Evolutionary conservation across 2,797 vertebrate genomes (phyloP).

Genomic region (Sebastes minor): DNA sequence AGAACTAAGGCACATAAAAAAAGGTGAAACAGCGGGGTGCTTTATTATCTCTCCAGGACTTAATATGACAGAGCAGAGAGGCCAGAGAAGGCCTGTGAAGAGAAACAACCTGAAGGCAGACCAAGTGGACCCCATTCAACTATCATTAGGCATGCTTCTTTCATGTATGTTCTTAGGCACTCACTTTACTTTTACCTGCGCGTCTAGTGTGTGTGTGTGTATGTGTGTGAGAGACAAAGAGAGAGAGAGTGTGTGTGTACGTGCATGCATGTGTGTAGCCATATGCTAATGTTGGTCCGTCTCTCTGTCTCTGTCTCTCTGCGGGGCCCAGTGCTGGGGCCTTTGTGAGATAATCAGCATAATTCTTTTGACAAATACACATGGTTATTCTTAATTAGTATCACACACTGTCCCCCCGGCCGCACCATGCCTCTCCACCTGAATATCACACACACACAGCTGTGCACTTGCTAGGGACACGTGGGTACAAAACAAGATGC

Average conservation of each 20-base stretch:
- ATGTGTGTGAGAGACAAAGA: constrained; percentile 17
- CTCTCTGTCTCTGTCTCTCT: constrained; percentile 78
- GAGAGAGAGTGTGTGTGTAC: background rate
- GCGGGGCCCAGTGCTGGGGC: constrained; percentile 79
- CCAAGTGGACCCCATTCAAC: constrained; percentile 50
- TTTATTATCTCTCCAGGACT: constrained; percentile 59
- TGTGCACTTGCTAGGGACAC: constrained; percentile 50
- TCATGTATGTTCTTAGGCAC: constrained; percentile 54
- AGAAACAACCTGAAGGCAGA: constrained; percentile 30
- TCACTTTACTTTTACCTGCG: constrained; percentile 48
- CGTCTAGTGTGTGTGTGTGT: background rate
- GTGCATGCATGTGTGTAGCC: constrained; percentile 52
- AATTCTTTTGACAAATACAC: constrained; percentile 91
- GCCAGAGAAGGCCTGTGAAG: constrained; percentile 44
- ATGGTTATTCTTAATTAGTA: constrained; percentile 92
- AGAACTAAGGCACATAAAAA: constrained; percentile 32
- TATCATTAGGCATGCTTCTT: constrained; percentile 52
- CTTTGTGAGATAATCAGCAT: constrained; percentile 87
- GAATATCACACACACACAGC: constrained; percentile 75
- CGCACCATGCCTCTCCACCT: constrained; percentile 81
- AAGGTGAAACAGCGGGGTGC: constrained; percentile 33
- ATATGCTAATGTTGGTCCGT: constrained; percentile 83
- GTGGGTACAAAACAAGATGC: constrained; percentile 41
- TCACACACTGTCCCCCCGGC: constrained; percentile 82
- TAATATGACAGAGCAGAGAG: constrained; percentile 55